Evolutionary conservation across 2,113 vertebrate genomes (phyloP), one percentile per base, ranked within the genome.

Genomic region (Cyprinodon tularosa): DNA sequence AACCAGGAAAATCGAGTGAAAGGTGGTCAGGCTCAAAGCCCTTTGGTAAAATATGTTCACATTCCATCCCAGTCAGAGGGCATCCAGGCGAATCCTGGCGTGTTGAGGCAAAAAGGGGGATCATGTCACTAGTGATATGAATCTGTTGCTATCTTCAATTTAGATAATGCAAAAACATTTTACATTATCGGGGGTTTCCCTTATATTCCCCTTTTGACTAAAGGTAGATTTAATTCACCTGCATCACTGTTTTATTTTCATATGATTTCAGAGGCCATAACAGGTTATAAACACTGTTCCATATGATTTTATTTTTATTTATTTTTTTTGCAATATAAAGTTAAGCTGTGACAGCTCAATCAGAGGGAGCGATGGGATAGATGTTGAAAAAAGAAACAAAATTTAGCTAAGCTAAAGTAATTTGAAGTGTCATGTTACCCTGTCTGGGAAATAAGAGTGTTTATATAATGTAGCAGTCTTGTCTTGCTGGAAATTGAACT

Each of bases 21-120:
- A 93, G 86, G 89, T 92, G 90, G 86, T 84, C 82, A 83, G 89
- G 90, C 90, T 93, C 73, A 92, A 84, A 79, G 90, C 82, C 84
- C 76, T 88, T 86, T 83, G 72, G 87, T 88, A 77, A 88, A 89
- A 92, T 91, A 71, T 86, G 11, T 82, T 92, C 89, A 92, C 94
- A 94, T 95, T 95, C 93, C 92, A 76, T 84, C 86, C 77, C 87
- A 91, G 87, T 93, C 91, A 90, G 87, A 88, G 92, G 89, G 88
- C 92, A 93, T 78, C 76, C 77, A 86, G 89, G 81, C 94, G 22
- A 86, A 92, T 93, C 90, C 74, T 83, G 89, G 90, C 93, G 87
- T 93, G 93, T 83, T 88, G 80, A 81, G 80, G 72, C 60, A 9
- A 72, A 87, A 85, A 85, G 78, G 72, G 29, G 86, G 77, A 39